phyloP scores from a whole-genome alignment of 2,888 invertebrate genomes.

The Lepidocyrtinus sp. region DNA sequence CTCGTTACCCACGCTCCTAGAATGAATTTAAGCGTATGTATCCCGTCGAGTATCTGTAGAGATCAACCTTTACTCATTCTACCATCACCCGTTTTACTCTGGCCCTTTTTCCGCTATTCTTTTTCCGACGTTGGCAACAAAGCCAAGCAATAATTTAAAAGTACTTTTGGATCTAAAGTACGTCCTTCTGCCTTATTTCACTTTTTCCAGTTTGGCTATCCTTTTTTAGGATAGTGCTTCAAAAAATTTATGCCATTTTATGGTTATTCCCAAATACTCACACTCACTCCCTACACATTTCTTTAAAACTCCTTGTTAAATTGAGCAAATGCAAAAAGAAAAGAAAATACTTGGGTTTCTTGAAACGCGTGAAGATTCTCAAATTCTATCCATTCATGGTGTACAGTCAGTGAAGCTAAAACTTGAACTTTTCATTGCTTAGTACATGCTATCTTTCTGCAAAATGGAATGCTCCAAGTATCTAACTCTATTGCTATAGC shows the following conservation, averaged over 20 bases:
- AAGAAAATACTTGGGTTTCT: no score
- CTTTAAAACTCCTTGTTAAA: neutral
- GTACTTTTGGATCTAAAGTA: constrained; percentile 37
- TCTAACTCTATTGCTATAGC: no score
- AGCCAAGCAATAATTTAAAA: constrained; percentile 49
- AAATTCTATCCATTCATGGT: no score
- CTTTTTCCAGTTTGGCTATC: constrained; percentile 21
- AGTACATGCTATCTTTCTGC: no score
- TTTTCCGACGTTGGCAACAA: constrained; percentile 23
- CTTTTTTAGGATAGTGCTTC: constrained; percentile 12
- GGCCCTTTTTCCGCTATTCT: neutral
- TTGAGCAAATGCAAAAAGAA: constrained; percentile 44
- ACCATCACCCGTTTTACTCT: no score
- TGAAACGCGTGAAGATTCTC: no score
- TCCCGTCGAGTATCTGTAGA: neutral
- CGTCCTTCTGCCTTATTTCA: neutral
- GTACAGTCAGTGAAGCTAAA: no score
- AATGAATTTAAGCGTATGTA: neutral
- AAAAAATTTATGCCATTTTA: constrained; percentile 37
- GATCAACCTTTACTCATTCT: neutral
- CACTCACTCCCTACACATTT: constrained; percentile 1
- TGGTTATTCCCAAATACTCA: constrained; percentile 34
- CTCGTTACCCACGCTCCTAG: constrained; percentile 19
- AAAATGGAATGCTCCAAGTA: no score
- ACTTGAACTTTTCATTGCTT: no score